Evolutionary conservation across 2,113 vertebrate genomes (phyloP), one percentile per base, ranked within the genome.

Genomic region (Thunnus thynnus): DNA sequence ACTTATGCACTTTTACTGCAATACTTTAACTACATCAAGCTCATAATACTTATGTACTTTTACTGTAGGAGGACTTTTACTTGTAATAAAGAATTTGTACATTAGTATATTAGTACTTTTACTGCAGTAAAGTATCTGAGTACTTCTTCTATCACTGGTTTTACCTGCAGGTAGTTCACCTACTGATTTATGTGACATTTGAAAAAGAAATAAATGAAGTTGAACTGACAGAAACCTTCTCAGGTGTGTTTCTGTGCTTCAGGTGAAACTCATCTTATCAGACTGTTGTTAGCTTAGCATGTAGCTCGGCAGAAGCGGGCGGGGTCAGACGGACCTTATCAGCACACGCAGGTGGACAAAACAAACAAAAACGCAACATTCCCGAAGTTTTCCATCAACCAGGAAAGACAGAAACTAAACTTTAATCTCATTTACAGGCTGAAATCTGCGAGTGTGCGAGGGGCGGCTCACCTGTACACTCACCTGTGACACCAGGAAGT

Each of bases 401-500:
- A 27, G 16, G 11, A 8, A 51, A 30, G 9, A 20, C 63, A 36
- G 47, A 60, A 18, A 55, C 62, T 22, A 1, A n/a, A 3, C 14
- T 14, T 27, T 41, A 48, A 12, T 52, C 61, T 46, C 25, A 10
- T 5, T 20, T 5, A 4, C 46, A 3, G 22, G 4, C 3, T 18
- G 8, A 18, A 50, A 46, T 2, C 66, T 30, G 57, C 22, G 78
- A 61, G 25, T 22, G 61, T 4, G 51, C 8, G 32, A 20, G 32
- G 11, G 7, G n/a, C 9, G 17, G 47, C 68, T 78, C 88, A 91
- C 92, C 93, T 95, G 92, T 70, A 25, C 36, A 22, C 82, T 89
- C 89, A 93, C 92, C 92, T 94, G 86, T 41, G 58, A 46, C 90
- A 91, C 61, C 94, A 93, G 94, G 93, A 95, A 95, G 93, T 87